Base-by-base conservation (phyloP, 2,888 invertebrate genomes). In the Sarcophaga variegata region DNA sequence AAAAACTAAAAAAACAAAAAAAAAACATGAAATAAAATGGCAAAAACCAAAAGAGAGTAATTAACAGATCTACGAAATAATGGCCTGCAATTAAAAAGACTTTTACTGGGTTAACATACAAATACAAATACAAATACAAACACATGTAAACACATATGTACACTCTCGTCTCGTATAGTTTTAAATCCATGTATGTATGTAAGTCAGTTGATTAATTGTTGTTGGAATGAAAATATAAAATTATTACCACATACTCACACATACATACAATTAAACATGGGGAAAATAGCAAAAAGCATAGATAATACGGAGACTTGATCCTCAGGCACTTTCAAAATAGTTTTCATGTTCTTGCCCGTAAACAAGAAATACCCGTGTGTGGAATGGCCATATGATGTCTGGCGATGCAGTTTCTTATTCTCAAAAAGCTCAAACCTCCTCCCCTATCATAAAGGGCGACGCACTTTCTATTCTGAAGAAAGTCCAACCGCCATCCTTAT, bases 21-120 rank as follows among this genome's bases (percentile, higher is more conserved):
- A 54, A 54, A 54, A 54, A 4, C 17, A 54, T 10, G 8, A 76
- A 59, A 77, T 20, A 5, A 54, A 54, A 54, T 37, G 37, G 37
- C 37, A 37, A 25, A 60, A 66, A 71, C 14, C 27, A 82, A 82
- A 80, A 83, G 83, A 80, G 80, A 83, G 86, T 83, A 87, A 83
- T 87, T 83, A 83, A 83, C 83, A 78, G 62, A 87, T 79, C 74
- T 83, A 75, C 83, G 62, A 79, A 83, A 78, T 78, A 79, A 78
- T 76, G 69, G 47, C 63, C 54, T 47, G 74, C 75, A 87, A 81
- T 87, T 81, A 79, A 72, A 62, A 77, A 70, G 83, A 87, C 86
- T 86, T 83, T 86, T 86, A 83, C 83, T 81, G 74, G 86, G 81
- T 81, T 81, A 78, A 86, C 37, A 37, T 37, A 27, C 27, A 27